These are phyloP conservation scores for Brachyhypopomus gauderio DNA, from an alignment of 2,113 vertebrate species.

Conservation along the genomic window DNA sequence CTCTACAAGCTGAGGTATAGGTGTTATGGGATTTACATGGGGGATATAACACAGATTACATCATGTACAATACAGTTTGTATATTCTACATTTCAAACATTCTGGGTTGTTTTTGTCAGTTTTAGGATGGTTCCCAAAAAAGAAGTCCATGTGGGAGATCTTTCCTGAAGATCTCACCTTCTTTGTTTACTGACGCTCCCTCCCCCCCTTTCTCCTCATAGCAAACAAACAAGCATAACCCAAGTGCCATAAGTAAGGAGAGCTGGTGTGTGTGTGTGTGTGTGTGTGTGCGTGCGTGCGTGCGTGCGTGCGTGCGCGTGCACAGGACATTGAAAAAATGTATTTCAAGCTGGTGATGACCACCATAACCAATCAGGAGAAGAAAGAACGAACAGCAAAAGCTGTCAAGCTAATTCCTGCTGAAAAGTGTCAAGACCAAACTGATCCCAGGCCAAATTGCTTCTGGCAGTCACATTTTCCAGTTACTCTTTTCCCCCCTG, in stretches of 20 bases:
- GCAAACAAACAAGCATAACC: background rate
- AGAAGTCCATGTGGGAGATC: background rate
- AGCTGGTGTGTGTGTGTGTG: background rate
- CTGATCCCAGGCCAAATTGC: slow-evolving; percentile 18
- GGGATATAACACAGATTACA: too few species aligned
- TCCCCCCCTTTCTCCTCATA: background rate
- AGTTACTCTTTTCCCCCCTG: background rate
- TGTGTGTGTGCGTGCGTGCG: background rate
- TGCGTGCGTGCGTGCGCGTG: background rate
- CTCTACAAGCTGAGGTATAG: too few species aligned
- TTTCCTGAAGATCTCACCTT: slow-evolving; percentile 5
- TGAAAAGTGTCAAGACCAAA: slow-evolving; percentile 17
- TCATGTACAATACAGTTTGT: background rate
- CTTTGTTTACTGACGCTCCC: background rate
- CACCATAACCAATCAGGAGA: slow-evolving; percentile 2
- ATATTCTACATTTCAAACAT: background rate
- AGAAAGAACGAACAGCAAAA: slow-evolving; percentile 2
- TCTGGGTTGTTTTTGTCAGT: background rate
- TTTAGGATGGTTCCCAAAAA: background rate
- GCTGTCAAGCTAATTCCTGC: slow-evolving; percentile 6
- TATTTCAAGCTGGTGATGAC: background rate
- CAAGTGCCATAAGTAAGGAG: background rate
- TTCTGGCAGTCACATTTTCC: slow-evolving; percentile 17
- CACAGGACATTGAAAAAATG: background rate
- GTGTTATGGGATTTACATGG: too few species aligned